Evolutionary conservation across 2,888 invertebrate genomes (phyloP), one percentile per base, ranked within the genome.

Genomic region (Drosophila pseudotakahashii): DNA sequence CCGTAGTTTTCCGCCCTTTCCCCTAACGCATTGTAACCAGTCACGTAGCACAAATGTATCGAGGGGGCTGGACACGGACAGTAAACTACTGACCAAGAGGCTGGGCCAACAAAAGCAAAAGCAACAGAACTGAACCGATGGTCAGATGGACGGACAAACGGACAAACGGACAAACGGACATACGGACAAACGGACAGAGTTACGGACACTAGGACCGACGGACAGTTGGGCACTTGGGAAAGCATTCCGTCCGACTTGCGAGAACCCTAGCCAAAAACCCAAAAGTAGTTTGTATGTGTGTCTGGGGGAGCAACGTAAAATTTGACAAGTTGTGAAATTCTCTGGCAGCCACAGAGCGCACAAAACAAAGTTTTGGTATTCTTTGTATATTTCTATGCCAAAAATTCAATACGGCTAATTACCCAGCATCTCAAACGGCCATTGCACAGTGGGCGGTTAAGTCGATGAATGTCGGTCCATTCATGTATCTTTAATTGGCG

Each of bases 241-340:
- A 37, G 51, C 68, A 67, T 66, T 54, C 47, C 68, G 53, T 54
- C 19, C 53, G 67, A 52, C 26, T 45, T 44, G 44, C 23, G 51
- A 67, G 36, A 47, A 16, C 16, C 67, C 52, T 9, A 44, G 66
- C 30, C 30, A 36, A 59, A 47, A 32, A 32, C 45, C 42, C 60
- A 9, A 53, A 71, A 51, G 42, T 36, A 71, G 75, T 67, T 72
- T 81, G 69, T 60, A 76, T n/a, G 44, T 11, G 30, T 48, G 7
- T 41, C 23, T n/a, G 48, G 67, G 51, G 64, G 48, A 75, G 79
- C 66, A 85, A 77, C 69, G 74, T 61, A 74, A 85, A 85, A 85
- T 88, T 88, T 83, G 82, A 83, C 82, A 83, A 88, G 88, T 88
- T 83, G 88, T 75, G 77, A 85, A 88, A 88, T 79, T 76, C 77